Base-by-base conservation (phyloP, 2,888 invertebrate species). In the Drosophila anceps region DNA sequence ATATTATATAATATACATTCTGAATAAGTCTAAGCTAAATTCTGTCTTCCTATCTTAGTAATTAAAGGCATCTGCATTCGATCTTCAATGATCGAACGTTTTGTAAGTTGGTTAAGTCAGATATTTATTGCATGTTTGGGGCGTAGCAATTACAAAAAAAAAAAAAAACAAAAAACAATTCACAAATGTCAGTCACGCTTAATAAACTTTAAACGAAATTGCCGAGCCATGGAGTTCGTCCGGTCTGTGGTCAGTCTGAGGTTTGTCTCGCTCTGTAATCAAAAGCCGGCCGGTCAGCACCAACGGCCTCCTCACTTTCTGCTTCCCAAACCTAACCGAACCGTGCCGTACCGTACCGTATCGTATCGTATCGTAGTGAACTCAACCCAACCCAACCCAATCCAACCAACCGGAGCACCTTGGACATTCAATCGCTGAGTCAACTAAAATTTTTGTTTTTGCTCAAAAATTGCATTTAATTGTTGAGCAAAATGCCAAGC, bases 171-270 rank as follows among this genome's bases (percentile, higher is more conserved):
- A 44, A 13, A 29, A 72, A 70, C 71, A 76, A 78, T 68, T 80
- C 78, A 75, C 81, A 81, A 84, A 86, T 88, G 90, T 87, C 90
- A 90, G 86, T 87, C 84, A 87, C 90, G 86, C 90, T 78, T 80
- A 90, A 87, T 87, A 90, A 87, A 87, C 76, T 76, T 70, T 79
- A 85, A 85, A 81, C 74, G 85, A 75, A 82, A 76, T 83, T 88
- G 76, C 58, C 83, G 76, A 78, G 73, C 84, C 86, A 75, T 85
- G 78, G 81, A 77, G 86, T 72, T 81, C 67, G 80, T 77, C 77
- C 76, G 79, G 76, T 76, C 69, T 80, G 80, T 39, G 54, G 51
- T 63, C 67, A 44, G 54, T 64, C 70, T 72, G 65, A 37, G 54
- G 70, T 50, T 67, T 79, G 51, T 73, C 71, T 51, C 64, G 67